These are phyloP conservation scores for Drosophila subpulchrella DNA, from an alignment of 1,140 invertebrate species.

Conservation along the genomic window DNA sequence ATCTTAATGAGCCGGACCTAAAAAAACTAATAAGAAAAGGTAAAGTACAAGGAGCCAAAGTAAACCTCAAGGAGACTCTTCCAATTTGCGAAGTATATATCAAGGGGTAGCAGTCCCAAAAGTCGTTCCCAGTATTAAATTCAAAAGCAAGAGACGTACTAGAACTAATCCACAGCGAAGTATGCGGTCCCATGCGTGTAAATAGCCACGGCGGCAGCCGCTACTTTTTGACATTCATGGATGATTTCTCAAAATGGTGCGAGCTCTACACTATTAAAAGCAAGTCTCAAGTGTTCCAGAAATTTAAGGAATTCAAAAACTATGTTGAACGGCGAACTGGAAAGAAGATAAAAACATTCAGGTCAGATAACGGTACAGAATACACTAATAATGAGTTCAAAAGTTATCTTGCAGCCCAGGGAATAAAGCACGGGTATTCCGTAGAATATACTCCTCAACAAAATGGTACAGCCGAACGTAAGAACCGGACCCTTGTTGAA, in stretches of 20 bases:
- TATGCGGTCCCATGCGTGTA: constrained; percentile 1
- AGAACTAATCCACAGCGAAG: constrained; percentile 5
- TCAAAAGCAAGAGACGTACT: neutral
- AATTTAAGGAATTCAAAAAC: constrained; percentile 8
- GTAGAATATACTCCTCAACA: constrained; percentile 20
- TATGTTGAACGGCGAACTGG: constrained; percentile 9
- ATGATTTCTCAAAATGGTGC: constrained; percentile 10
- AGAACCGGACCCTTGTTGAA: constrained; percentile 20
- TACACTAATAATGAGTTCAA: constrained; percentile 12
- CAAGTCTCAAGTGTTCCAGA: constrained; percentile 4
- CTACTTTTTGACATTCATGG: constrained; percentile 1
- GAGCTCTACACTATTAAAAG: constrained; percentile 8
- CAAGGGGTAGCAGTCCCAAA: constrained; percentile 19
- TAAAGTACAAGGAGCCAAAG: constrained; percentile 5
- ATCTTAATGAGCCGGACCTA: too few relatives aligned
- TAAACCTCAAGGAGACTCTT: constrained; percentile 6
- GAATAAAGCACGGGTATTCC: constrained; percentile 7
- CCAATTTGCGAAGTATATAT: constrained; percentile 25
- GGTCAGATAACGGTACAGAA: constrained; percentile 3
- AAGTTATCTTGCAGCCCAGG: constrained; percentile 5
- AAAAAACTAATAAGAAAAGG: constrained; percentile 15
- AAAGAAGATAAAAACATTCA: constrained; percentile 13
- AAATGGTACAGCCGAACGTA: constrained; percentile 13
- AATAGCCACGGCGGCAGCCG: constrained; percentile 7
- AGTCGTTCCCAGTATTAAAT: constrained; percentile 1